These are phyloP conservation scores for Erpobdella octoculata DNA, from an alignment of 2,888 invertebrate genomes.

Conservation along the genomic window DNA sequence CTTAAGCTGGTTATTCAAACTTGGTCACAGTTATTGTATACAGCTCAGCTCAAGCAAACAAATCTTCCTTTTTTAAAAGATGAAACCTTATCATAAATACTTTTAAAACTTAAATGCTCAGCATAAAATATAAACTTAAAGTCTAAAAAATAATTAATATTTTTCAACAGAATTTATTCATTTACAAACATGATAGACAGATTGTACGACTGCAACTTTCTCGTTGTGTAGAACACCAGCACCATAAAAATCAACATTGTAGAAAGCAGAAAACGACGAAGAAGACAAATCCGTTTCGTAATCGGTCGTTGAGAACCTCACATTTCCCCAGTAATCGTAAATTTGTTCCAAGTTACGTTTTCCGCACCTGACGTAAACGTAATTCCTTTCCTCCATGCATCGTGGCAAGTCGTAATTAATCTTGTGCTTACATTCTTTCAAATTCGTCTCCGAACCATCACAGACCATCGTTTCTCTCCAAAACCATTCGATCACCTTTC, in stretches of 20 bases:
- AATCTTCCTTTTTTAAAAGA: not conserved
- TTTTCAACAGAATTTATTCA: not conserved
- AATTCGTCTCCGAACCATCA: constrained; percentile 50
- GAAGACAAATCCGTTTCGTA: constrained; percentile 64
- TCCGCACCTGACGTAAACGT: constrained; percentile 87
- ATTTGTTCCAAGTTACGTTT: constrained; percentile 43
- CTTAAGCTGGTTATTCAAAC: too few species aligned
- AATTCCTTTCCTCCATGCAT: constrained; percentile 72
- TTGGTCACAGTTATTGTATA: too few species aligned
- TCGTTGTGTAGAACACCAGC: constrained; percentile 92
- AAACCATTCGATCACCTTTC: constrained; percentile 41
- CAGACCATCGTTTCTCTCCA: constrained; percentile 49
- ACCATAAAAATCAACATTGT: constrained; percentile 69
- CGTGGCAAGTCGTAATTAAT: constrained; percentile 60
- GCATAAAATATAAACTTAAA: too few species aligned
- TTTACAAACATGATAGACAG: constrained; percentile 59
- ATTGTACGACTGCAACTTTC: constrained; percentile 76
- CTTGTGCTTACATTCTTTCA: constrained; percentile 61
- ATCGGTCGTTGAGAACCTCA: constrained; percentile 75
- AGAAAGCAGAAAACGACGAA: constrained; percentile 66
- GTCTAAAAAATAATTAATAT: not conserved
- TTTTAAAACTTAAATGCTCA: too few species aligned
- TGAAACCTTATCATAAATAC: not conserved
- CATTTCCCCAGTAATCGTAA: constrained; percentile 74
- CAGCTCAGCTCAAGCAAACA: too few species aligned